These are phyloP conservation scores for Strongylocentrotus purpuratus DNA, from an alignment of 35 echinoderm and acorn worm genomes.

Conservation along the genomic window DNA sequence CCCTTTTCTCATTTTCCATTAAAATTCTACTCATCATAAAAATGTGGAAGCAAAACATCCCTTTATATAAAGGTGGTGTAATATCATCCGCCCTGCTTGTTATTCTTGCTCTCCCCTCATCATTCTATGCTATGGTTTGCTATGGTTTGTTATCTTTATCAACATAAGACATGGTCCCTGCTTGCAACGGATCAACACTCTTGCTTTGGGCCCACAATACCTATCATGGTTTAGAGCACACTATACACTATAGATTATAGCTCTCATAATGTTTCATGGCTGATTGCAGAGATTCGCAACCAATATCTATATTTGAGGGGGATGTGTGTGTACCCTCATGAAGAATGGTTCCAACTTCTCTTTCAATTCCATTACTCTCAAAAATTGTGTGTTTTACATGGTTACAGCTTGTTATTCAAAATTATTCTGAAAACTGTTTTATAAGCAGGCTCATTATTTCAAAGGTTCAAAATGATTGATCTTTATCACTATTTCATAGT, in stretches of 20 bases:
- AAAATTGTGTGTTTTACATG: not conserved
- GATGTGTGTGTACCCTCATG: not conserved
- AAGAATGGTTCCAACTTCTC: not conserved
- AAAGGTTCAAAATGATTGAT: too few species aligned
- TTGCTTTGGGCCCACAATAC: not conserved
- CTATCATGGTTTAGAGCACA: not conserved
- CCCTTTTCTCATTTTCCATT: not conserved
- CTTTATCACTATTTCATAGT: too few species aligned
- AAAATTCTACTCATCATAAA: not conserved
- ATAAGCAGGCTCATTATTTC: too few species aligned
- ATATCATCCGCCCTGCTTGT: not conserved
- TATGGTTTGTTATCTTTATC: not conserved
- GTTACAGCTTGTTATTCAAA: not conserved
- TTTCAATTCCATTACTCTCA: not conserved
- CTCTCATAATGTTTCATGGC: not conserved
- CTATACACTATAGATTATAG: not conserved
- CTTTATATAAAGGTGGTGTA: not conserved
- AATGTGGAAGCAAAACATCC: not conserved
- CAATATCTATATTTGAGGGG: not conserved
- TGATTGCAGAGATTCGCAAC: not conserved
- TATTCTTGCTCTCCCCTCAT: not conserved
- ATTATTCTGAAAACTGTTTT: too few species aligned
- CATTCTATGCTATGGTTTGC: not conserved
- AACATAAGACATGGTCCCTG: not conserved
- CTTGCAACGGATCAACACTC: not conserved